Evolutionary conservation across 2,797 vertebrate genomes (phyloP).

Genomic region (Hephaestus fuliginosus): DNA sequence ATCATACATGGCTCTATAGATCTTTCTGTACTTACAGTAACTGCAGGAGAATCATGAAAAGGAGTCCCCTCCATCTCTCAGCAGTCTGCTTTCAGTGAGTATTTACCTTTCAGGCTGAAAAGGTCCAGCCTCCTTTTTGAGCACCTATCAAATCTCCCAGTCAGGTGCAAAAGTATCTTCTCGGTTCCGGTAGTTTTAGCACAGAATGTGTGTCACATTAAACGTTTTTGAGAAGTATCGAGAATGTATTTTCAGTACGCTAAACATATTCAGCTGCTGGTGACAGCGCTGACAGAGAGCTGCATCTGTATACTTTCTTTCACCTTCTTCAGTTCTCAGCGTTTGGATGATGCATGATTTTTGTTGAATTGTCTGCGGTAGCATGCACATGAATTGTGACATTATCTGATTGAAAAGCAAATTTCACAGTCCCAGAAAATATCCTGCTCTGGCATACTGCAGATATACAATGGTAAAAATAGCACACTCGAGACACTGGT

Average conservation of each 20-base stretch:
- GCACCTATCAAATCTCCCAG: conserved; percentile 3
- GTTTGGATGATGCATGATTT: conserved; percentile 25
- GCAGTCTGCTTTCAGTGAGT: conserved; percentile 64
- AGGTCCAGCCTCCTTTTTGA: conserved; percentile 24
- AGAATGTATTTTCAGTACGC: conserved; percentile 8
- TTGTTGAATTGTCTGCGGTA: conserved; percentile 25
- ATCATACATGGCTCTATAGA: conserved; percentile 46
- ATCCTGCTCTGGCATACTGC: conserved; percentile 6
- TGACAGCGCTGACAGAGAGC: conserved; percentile 5
- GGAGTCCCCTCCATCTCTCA: conserved; percentile 38
- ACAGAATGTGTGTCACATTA: conserved; percentile 5
- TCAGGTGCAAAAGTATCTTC: conserved; percentile 24
- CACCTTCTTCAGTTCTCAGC: conserved; percentile 4
- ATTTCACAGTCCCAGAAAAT: conserved; percentile 41
- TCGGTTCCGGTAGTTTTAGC: conserved; percentile 11
- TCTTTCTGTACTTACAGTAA: conserved; percentile 31
- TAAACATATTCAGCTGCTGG: conserved; percentile 11
- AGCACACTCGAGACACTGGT: conserved; percentile 27
- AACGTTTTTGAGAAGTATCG: conserved; percentile 4
- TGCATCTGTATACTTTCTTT: conserved; percentile 15
- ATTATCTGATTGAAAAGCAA: conserved; percentile 55
- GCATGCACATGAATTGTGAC: conserved; percentile 10
- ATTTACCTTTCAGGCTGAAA: conserved; percentile 55
- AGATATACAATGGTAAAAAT: conserved; percentile 39
- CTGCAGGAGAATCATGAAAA: conserved; percentile 38